A percentile compares a stretch with the other conserved stretches of the same genome.
Conservation (phyloP, 2,113 vertebrate species). For the Actenoides hombroni region DNA sequence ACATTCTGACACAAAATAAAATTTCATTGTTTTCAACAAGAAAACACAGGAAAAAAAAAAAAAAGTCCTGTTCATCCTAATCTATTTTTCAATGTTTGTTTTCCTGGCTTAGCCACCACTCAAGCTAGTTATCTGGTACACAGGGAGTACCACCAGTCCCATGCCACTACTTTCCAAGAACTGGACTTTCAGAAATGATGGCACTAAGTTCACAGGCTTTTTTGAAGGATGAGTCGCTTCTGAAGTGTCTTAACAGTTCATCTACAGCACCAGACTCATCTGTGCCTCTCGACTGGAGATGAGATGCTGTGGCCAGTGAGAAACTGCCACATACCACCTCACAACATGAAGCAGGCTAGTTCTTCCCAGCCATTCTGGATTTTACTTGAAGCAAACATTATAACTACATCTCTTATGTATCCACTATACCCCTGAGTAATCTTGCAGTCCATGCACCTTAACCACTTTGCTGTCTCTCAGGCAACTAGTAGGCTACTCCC, state of each 20-base stretch:
- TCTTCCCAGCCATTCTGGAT: neutral
- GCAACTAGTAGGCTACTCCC: neutral
- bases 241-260: neutral
- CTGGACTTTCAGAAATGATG: neutral
- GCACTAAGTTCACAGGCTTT: neutral
- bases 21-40: neutral
- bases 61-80: neutral
- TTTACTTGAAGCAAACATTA: neutral
- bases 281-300: neutral
- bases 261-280: neutral
- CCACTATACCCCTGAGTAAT: neutral
- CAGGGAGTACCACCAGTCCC: neutral
- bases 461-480: neutral
- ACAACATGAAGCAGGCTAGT: fast-evolving
- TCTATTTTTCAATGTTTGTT: neutral
- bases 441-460: neutral
- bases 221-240: neutral
- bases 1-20: neutral
- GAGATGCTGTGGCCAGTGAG: neutral
- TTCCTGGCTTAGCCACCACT: neutral
- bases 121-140: neutral
- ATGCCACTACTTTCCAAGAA: neutral
- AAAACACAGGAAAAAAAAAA: neutral
- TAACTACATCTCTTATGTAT: neutral
- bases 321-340: neutral